Conservation (phyloP, 2,113 vertebrate species). For the Genyomyrus donnyi region DNA sequence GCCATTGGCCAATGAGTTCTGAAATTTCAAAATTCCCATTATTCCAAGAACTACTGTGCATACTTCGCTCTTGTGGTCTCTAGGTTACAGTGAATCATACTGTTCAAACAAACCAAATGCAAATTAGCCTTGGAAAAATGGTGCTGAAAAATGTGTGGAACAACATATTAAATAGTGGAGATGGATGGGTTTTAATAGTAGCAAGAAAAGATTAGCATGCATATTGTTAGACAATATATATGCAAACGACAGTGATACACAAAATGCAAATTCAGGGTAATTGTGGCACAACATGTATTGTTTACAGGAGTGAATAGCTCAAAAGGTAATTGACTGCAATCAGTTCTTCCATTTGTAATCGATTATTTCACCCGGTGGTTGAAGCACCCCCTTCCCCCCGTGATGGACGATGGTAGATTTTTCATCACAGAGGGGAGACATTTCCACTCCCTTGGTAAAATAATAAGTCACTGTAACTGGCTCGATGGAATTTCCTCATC, state of each 20-base stretch:
- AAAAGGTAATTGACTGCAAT: neutral
- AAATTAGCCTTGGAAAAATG: neutral
- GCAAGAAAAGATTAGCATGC: neutral
- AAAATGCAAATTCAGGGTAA: neutral
- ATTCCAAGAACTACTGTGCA: neutral
- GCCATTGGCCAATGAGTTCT: neutral
- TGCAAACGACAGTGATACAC: neutral
- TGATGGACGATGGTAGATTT: neutral
- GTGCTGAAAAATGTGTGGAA: neutral
- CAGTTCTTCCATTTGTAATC: neutral
- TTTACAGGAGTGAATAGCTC: neutral
- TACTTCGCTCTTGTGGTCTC: neutral
- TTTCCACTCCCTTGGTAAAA: neutral
- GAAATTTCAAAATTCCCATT: neutral
- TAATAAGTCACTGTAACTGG: neutral
- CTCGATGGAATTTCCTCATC: neutral
- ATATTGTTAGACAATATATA: neutral
- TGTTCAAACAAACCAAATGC: neutral
- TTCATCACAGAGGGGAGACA: neutral
- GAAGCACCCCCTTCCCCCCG: no score
- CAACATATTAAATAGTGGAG: neutral
- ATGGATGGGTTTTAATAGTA: neutral
- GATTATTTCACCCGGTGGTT: neutral
- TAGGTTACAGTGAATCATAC: neutral
- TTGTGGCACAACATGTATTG: neutral